A percentile compares a stretch with the other conserved stretches of the same genome.
Conservation (phyloP, 2,888 invertebrate genomes). For the Drosophila hamatofila region DNA sequence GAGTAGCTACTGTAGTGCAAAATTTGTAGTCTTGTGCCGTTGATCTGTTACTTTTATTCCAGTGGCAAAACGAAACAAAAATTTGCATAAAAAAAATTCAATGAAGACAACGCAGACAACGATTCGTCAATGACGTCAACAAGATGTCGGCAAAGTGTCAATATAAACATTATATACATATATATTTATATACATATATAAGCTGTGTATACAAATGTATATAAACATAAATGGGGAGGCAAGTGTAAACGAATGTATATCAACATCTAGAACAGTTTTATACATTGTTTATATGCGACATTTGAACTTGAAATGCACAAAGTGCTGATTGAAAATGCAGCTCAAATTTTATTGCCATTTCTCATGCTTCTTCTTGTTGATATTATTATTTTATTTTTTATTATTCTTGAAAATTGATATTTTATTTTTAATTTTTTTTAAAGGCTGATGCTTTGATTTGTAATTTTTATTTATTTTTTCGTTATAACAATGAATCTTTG, state of each 20-base stretch:
- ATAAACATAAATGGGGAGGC: slow-evolving; percentile 14
- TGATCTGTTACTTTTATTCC: slow-evolving; percentile 22
- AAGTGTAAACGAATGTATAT: slow-evolving; percentile 1
- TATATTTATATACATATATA: slow-evolving; percentile 19
- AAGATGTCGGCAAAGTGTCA: slow-evolving; percentile 47
- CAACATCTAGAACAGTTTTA: slow-evolving; percentile 21
- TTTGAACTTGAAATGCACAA: slow-evolving; percentile 73
- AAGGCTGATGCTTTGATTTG: slow-evolving; percentile 23
- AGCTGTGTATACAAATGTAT: slow-evolving; percentile 18
- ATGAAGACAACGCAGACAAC: slow-evolving; percentile 34
- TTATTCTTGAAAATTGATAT: too few relatives aligned
- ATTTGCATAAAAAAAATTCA: slow-evolving; percentile 61
- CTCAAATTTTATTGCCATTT: slow-evolving; percentile 27
- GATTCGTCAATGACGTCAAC: slow-evolving; percentile 66
- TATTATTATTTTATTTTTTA: neutral
- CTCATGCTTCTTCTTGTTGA: slow-evolving; percentile 1
- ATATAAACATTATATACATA: slow-evolving; percentile 31
- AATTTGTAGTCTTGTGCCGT: slow-evolving; percentile 17
- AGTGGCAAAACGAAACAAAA: slow-evolving; percentile 20
- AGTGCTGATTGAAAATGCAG: slow-evolving; percentile 48
- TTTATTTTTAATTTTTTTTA: slow-evolving; percentile 3
- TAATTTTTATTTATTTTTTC: slow-evolving; percentile 19
- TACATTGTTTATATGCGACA: slow-evolving; percentile 51
- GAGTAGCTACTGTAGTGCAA: slow-evolving; percentile 20
- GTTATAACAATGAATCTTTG: slow-evolving; percentile 41